Conservation (phyloP, 2,797 vertebrate genomes). For the Melanotaenia trifasciata region DNA sequence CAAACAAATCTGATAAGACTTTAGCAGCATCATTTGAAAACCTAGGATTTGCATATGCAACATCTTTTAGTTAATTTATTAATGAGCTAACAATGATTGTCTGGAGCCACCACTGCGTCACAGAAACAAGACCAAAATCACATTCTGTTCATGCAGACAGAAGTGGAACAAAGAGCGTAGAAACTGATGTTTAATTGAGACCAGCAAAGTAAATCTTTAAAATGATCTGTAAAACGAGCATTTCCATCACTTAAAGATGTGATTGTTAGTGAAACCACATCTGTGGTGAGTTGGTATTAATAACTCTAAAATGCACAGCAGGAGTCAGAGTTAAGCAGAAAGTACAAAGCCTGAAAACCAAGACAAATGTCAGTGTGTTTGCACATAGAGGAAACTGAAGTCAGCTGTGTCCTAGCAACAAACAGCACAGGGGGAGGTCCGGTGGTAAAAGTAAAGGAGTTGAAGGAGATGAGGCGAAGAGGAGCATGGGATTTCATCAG, state of each 20-base stretch:
- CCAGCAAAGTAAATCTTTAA: not conserved
- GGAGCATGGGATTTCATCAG: constrained; percentile 21
- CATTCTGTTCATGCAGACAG: not conserved
- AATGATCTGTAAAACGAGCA: not conserved
- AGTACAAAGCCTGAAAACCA: constrained; percentile 1
- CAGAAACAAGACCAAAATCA: not conserved
- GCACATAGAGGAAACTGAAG: constrained; percentile 59
- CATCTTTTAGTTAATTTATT: not conserved
- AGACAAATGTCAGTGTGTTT: constrained; percentile 8
- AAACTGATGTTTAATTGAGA: constrained; percentile 6
- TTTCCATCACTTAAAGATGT: not conserved
- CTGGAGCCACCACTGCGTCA: not conserved
- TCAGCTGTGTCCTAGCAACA: constrained; percentile 81
- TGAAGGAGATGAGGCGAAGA: constrained; percentile 15
- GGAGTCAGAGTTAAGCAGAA: not conserved
- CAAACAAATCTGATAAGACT: no score
- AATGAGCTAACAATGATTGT: not conserved
- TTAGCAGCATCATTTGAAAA: not conserved
- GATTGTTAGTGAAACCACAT: not conserved
- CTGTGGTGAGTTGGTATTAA: not conserved
- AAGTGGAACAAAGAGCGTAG: not conserved
- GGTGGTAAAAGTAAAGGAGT: constrained; percentile 17
- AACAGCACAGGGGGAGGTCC: constrained; percentile 11
- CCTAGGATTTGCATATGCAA: not conserved
- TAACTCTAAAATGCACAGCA: not conserved